These are phyloP conservation scores for Ladona fulva DNA, from an alignment of 1,140 invertebrate species.

Conservation along the genomic window DNA sequence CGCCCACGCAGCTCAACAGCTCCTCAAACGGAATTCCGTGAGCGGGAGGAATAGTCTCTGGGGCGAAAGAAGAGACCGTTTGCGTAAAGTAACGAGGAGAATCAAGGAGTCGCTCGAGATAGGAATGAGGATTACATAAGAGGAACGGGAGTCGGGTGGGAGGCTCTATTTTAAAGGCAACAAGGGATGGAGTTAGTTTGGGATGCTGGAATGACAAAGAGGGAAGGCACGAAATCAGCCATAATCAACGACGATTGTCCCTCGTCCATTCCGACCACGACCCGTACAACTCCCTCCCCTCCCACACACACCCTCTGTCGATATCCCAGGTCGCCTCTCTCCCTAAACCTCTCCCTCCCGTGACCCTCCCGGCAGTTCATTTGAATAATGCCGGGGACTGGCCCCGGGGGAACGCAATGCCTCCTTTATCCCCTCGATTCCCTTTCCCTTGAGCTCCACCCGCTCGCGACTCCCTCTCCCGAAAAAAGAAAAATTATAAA, in stretches of 20 bases:
- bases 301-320: background rate
- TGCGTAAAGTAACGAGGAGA: background rate
- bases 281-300: background rate
- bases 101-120: background rate
- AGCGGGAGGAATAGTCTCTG: background rate
- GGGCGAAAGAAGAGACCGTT: background rate
- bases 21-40: no score
- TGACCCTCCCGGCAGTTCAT: background rate
- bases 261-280: background rate
- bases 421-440: background rate
- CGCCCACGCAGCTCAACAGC: no score
- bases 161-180: background rate
- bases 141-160: background rate
- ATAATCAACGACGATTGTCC: conserved; percentile 9
- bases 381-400: background rate
- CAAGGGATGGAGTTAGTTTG: background rate
- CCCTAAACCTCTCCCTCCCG: background rate
- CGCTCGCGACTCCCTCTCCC: no score
- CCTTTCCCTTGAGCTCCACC: background rate
- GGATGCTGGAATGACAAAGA: background rate
- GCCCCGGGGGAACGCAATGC: background rate
- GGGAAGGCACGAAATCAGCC: conserved; percentile 3
- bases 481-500: no score
- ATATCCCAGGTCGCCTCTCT: background rate
- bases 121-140: background rate